Conservation (phyloP, 2,888 invertebrate genomes). For the Scrobipalpa atriplicella region DNA sequence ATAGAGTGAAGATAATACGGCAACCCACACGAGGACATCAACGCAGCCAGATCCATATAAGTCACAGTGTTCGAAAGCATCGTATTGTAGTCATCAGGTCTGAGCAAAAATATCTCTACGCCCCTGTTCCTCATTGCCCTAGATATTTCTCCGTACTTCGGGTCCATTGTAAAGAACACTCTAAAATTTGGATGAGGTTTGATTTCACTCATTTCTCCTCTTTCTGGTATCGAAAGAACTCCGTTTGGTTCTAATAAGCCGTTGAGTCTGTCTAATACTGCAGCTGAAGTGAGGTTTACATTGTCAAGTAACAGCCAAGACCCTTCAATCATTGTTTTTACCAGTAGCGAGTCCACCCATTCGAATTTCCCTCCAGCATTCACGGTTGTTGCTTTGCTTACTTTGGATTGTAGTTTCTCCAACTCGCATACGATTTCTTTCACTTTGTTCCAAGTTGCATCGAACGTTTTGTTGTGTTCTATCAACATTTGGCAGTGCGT, state of each 20-base stretch:
- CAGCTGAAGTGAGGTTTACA: constrained; percentile 97
- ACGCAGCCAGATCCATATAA: constrained; percentile 69
- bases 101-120: constrained; percentile 88
- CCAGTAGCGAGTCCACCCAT: constrained; percentile 95
- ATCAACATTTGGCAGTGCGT: constrained; percentile 56
- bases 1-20: constrained; percentile 61
- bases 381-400: constrained; percentile 82
- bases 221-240: constrained; percentile 93
- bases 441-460: constrained; percentile 43
- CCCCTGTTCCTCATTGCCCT: constrained; percentile 99
- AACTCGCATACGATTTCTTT: constrained; percentile 58
- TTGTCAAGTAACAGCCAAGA: constrained; percentile 94
- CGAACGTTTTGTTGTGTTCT: constrained; percentile 41
- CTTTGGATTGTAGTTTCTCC: constrained; percentile 62
- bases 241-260: constrained; percentile 97
- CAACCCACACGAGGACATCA: constrained; percentile 70
- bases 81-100: constrained; percentile 59
- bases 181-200: constrained; percentile 95
- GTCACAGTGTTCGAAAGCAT: constrained; percentile 63
- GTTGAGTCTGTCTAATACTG: constrained; percentile 98
- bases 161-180: constrained; percentile 97
- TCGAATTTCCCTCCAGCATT: constrained; percentile 96
- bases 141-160: constrained; percentile 97
- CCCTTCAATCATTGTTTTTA: constrained; percentile 92
- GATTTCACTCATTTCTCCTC: constrained; percentile 92